Base-by-base conservation (phyloP, 2,888 invertebrate species). In the Hofmannophila pseudospretella region DNA sequence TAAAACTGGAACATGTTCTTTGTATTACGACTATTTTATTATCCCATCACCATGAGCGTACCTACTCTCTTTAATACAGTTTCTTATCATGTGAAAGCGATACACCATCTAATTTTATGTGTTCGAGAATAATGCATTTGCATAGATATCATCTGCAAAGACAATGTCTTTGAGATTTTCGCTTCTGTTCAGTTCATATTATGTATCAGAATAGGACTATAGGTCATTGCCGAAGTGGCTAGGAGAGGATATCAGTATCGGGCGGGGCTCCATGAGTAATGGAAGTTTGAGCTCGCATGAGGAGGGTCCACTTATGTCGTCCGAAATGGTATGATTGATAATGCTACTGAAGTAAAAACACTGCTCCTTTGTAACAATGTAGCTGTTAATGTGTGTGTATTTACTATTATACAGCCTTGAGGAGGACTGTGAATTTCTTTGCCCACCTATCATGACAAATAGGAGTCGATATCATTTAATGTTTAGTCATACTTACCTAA, bases 281-380 rank as follows among this genome's bases (percentile, higher is more conserved):
- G 85, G 84, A 73, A 75, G 66, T 78, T 70, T 60, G 76, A 76
- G 78, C 76, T 77, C 75, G 71, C 59, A 72, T 76, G 79, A 81
- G 75, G 78, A 85, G 84, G 85, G 86, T 82, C 79, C 82, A 80
- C 82, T 85, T 84, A 80, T 84, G 84, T 82, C 82, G 74, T 67
- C 56, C 66, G 68, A 67, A 74, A 77, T 74, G 64, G 66, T 79
- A 84, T 86, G 86, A 85, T 86, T 84, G 84, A 86, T 85, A 80
- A 79, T 77, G 67, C 62, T 67, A 61, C 62, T 61, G 51, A 57
- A 63, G 70, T 75, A 82, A 81, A 82, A 84, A 82, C 78, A 78
- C 62, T 57, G 61, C 57, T 64, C 68, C 68, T 68, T 71, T 72
- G 63, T 67, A 59, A 57, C 58, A 62, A 27, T 19, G 16, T n/a